phyloP scores from a whole-genome alignment of 2,888 invertebrate genomes.

The Lapara coniferarum region DNA sequence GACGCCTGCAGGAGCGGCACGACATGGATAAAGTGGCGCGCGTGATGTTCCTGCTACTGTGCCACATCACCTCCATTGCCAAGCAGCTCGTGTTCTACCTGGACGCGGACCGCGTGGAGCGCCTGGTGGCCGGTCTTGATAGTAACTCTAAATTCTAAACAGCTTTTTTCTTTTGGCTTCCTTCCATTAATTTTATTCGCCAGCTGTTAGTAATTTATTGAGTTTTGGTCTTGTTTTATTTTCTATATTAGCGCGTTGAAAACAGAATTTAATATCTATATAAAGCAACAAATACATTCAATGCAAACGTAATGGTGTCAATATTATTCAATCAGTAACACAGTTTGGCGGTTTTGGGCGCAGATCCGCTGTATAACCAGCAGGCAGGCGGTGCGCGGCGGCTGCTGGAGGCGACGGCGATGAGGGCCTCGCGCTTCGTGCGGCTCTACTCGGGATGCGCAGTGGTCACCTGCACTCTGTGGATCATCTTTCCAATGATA shows the following conservation, averaged over 20 bases:
- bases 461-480: slow-evolving; percentile 65
- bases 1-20: slow-evolving; percentile 49
- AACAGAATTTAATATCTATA: too few species aligned
- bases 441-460: slow-evolving; percentile 54
- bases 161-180: too few species aligned
- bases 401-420: slow-evolving; percentile 38
- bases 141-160: slow-evolving; percentile 33
- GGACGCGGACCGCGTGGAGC: slow-evolving; percentile 43
- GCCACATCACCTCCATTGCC: slow-evolving; percentile 70
- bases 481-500: slow-evolving; percentile 59
- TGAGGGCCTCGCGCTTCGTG: slow-evolving; percentile 44
- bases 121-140: slow-evolving; percentile 41
- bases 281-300: too few species aligned
- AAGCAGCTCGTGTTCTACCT: slow-evolving; percentile 68
- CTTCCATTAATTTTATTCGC: too few species aligned
- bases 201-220: too few species aligned
- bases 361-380: slow-evolving; percentile 44
- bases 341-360: background rate
- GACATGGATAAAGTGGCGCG: slow-evolving; percentile 69
- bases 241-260: too few species aligned
- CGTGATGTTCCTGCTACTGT: slow-evolving; percentile 74
- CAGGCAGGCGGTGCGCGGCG: slow-evolving; percentile 27
- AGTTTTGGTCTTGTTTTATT: too few species aligned
- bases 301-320: too few species aligned
- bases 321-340: too few species aligned